These are phyloP conservation scores for Microplitis demolitor DNA, from an alignment of 1,140 invertebrate species.

Conservation along the genomic window DNA sequence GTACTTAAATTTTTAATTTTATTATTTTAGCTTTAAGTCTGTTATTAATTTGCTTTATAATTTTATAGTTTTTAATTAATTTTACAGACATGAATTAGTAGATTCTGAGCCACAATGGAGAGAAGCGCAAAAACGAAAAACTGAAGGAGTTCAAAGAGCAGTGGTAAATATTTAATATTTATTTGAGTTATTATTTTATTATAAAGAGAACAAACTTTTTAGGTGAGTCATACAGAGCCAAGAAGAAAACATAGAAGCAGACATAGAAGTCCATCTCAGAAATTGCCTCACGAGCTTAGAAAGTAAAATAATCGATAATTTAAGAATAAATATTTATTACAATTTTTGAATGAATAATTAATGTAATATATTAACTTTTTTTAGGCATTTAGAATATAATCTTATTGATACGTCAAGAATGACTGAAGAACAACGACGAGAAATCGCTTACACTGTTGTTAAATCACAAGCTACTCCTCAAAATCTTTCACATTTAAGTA, in stretches of 20 bases:
- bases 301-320: conserved; percentile 44
- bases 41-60: not conserved
- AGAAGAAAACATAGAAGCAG: conserved; percentile 57
- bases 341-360: not conserved
- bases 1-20: conserved; percentile 30
- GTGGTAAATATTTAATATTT: conserved; percentile 47
- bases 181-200: conserved; percentile 5
- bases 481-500: conserved; percentile 48
- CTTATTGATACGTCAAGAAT: conserved; percentile 87
- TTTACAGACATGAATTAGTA: conserved; percentile 71
- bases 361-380: conserved; percentile 30
- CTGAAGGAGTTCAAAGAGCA: conserved; percentile 64
- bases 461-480: conserved; percentile 60
- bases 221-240: conserved; percentile 59
- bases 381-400: conserved; percentile 83
- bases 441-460: conserved; percentile 92
- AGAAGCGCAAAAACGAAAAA: conserved; percentile 78
- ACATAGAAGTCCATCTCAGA: conserved; percentile 57
- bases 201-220: conserved; percentile 1
- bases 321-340: not conserved
- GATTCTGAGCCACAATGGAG: conserved; percentile 87
- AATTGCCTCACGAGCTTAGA: conserved; percentile 57
- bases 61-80: conserved; percentile 2
- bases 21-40: not conserved
- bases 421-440: conserved; percentile 84